Evolutionary conservation across 2,113 vertebrate species (phyloP).

Genomic region (Centropristis striata): DNA sequence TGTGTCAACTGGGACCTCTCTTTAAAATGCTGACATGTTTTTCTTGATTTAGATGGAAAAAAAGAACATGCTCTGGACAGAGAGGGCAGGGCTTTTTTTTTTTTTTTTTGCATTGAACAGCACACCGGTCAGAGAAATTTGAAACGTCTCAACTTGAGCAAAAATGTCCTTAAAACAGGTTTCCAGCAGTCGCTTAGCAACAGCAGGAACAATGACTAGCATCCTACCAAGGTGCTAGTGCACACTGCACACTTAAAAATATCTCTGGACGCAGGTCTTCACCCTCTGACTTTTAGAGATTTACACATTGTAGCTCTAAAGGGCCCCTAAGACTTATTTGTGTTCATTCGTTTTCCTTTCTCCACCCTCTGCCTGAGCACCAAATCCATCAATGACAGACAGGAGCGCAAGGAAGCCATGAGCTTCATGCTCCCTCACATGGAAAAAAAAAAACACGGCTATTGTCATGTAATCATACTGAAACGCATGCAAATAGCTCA

Average conservation of each 20-base stretch:
- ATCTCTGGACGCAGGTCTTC: constrained; percentile 45
- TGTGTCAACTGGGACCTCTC: constrained; percentile 1
- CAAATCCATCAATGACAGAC: constrained; percentile 59
- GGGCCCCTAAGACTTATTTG: constrained; percentile 44
- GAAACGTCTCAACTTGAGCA: constrained; percentile 45
- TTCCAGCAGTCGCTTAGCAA: constrained; percentile 58
- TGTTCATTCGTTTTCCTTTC: constrained; percentile 52
- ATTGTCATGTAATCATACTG: constrained; percentile 14
- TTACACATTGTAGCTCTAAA: constrained; percentile 40
- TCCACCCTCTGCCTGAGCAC: constrained; percentile 3
- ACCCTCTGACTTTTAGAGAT: constrained; percentile 42
- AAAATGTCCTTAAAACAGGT: constrained; percentile 22
- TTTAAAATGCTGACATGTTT: constrained; percentile 50
- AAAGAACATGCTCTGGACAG: background rate
- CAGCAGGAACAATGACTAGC: constrained; percentile 59
- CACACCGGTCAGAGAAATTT: constrained; percentile 46
- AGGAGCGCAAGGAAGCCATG: background rate
- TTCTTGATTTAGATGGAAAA: constrained; percentile 2
- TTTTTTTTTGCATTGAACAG: constrained; percentile 5
- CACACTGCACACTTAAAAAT: constrained; percentile 23
- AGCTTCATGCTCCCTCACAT: constrained; percentile 20
- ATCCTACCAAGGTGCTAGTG: constrained; percentile 32
- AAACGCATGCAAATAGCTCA: constrained; percentile 21
- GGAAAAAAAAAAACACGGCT: constrained; percentile 1
- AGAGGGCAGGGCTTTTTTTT: constrained; percentile 1